These are phyloP conservation scores for Lateolabrax maculatus DNA, from an alignment of 2,797 vertebrate species.

Conservation along the genomic window DNA sequence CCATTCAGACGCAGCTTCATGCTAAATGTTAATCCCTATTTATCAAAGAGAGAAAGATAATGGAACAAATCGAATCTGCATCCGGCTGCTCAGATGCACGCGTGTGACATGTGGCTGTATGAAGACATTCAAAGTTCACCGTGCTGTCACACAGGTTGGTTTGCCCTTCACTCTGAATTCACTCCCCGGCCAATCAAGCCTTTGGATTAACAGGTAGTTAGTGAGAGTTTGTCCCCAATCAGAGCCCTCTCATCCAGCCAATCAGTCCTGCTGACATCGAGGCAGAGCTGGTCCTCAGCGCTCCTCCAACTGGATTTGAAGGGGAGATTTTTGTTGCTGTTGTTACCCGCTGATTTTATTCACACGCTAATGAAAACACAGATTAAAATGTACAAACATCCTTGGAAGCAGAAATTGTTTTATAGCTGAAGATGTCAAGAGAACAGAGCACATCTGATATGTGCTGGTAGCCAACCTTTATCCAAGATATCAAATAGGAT, in stretches of 20 bases:
- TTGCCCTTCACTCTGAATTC: conserved; percentile 69
- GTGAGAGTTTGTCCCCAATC: conserved; percentile 67
- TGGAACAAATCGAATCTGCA: conserved; percentile 34
- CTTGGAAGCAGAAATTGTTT: neutral
- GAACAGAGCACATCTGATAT: neutral
- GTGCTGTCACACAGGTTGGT: conserved; percentile 27
- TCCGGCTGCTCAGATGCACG: neutral
- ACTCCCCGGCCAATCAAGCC: conserved; percentile 60
- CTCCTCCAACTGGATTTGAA: neutral
- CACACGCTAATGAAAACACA: conserved; percentile 3
- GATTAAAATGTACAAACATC: neutral
- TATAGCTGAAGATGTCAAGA: neutral
- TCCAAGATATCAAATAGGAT: neutral
- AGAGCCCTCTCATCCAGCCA: conserved; percentile 67
- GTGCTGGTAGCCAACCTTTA: too few relatives aligned
- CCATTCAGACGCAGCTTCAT: conserved; percentile 58
- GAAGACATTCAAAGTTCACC: conserved; percentile 33
- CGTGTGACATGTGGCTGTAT: conserved; percentile 13
- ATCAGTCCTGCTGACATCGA: conserved; percentile 58
- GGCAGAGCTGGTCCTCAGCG: conserved; percentile 26
- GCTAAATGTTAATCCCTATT: conserved; percentile 75
- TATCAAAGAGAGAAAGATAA: conserved; percentile 62
- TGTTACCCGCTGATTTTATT: neutral
- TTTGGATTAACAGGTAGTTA: conserved; percentile 69
- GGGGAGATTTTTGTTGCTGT: neutral